These are phyloP conservation scores for Carterocephalus palaemon DNA, from an alignment of 2,888 invertebrate genomes.

Conservation along the genomic window DNA sequence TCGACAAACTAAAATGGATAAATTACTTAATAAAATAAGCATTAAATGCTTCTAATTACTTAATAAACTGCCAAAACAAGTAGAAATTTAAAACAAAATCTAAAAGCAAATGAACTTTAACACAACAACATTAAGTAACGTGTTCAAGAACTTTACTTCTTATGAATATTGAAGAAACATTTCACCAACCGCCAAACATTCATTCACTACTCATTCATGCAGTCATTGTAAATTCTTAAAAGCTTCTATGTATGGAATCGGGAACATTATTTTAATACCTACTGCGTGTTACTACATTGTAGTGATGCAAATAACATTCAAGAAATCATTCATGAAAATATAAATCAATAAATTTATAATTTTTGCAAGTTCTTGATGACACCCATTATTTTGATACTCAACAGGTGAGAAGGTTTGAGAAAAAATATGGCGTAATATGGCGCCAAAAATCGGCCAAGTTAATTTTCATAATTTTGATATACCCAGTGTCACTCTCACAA, in stretches of 20 bases:
- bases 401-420: no score
- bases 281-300: no score
- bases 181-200: background rate
- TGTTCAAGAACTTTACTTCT: background rate
- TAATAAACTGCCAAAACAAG: constrained; percentile 13
- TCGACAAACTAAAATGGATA: no score
- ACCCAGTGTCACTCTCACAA: no score
- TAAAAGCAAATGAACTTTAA: background rate
- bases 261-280: background rate
- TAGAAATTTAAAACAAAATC: constrained; percentile 4
- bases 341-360: no score
- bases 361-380: no score
- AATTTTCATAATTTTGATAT: no score
- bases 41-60: constrained; percentile 19
- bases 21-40: constrained; percentile 13
- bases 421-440: no score
- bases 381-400: no score
- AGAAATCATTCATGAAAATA: no score
- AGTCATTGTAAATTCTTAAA: constrained; percentile 4
- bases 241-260: constrained; percentile 9
- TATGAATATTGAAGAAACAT: constrained; percentile 3
- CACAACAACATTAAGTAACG: background rate
- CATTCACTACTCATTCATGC: constrained; percentile 3
- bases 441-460: no score
- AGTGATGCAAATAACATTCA: no score